Evolutionary conservation across 2,888 invertebrate species (phyloP).

Genomic region (Cataglyphis albicans): DNA sequence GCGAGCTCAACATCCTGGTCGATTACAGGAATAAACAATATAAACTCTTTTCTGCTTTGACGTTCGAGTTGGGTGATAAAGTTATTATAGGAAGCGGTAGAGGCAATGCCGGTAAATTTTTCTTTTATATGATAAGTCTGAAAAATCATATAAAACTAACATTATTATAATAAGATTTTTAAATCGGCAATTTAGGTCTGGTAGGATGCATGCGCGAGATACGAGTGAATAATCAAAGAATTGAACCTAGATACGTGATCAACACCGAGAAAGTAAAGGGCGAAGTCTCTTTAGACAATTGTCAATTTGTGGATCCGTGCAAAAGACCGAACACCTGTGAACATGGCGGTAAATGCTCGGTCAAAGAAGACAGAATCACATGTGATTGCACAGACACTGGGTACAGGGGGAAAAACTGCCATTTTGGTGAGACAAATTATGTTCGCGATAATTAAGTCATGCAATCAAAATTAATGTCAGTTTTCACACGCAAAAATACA

Average conservation of each 20-base stretch:
- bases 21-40: constrained; percentile 91
- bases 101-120: constrained; percentile 86
- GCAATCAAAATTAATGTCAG: neutral
- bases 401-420: constrained; percentile 97
- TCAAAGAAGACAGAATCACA: constrained; percentile 94
- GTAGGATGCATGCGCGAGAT: constrained; percentile 97
- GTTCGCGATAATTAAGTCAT: neutral
- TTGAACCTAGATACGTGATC: constrained; percentile 93
- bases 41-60: constrained; percentile 89
- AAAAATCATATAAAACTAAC: constrained; percentile 64
- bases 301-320: constrained; percentile 95
- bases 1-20: constrained; percentile 91
- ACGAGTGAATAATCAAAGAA: constrained; percentile 92
- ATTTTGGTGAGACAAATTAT: constrained; percentile 89
- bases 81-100: constrained; percentile 93
- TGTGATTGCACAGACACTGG: constrained; percentile 97
- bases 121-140: constrained; percentile 31
- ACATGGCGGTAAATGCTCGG: constrained; percentile 96
- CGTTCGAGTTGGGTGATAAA: constrained; percentile 90
- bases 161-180: constrained; percentile 29
- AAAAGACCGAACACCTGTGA: constrained; percentile 96
- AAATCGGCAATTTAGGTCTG: constrained; percentile 87
- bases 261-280: constrained; percentile 94
- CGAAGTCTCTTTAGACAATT: constrained; percentile 96
- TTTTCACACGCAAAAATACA: neutral